phyloP scores from a whole-genome alignment of 2,113 vertebrate species.

The Colistium nudipinnis region DNA sequence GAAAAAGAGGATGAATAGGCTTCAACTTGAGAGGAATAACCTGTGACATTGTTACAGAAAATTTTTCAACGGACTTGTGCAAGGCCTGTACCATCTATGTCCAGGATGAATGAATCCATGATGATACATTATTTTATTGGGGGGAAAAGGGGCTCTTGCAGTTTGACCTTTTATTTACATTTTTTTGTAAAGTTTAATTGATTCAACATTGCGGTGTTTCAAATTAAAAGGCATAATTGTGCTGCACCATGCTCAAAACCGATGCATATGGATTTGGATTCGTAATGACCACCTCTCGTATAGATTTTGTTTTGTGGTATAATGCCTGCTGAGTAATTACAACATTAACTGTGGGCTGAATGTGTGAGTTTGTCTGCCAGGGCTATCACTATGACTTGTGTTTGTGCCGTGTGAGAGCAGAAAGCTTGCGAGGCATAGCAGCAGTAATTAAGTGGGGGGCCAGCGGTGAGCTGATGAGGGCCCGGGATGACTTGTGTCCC shows the following conservation, averaged over 20 bases:
- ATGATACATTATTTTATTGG: neutral
- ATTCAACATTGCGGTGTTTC: neutral
- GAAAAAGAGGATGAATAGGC: too few species aligned
- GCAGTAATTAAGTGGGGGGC: neutral
- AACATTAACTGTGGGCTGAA: conserved; percentile 7
- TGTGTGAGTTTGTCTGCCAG: too few species aligned
- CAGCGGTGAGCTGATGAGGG: neutral
- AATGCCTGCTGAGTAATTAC: neutral
- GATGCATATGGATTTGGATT: neutral
- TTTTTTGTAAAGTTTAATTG: neutral
- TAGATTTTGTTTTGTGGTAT: neutral
- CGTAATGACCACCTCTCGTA: neutral
- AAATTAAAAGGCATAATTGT: neutral
- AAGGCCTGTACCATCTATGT: neutral
- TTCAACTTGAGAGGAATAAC: too few species aligned
- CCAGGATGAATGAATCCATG: neutral
- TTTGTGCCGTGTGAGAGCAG: neutral
- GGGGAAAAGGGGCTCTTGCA: neutral
- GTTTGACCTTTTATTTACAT: too few species aligned
- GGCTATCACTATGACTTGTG: neutral
- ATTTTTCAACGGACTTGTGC: neutral
- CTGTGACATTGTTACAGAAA: too few species aligned
- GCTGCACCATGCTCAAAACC: neutral
- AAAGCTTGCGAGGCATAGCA: neutral
- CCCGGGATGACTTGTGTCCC: neutral